Conservation (phyloP, 2,113 vertebrate species). For the Scartelaos histophorus region DNA sequence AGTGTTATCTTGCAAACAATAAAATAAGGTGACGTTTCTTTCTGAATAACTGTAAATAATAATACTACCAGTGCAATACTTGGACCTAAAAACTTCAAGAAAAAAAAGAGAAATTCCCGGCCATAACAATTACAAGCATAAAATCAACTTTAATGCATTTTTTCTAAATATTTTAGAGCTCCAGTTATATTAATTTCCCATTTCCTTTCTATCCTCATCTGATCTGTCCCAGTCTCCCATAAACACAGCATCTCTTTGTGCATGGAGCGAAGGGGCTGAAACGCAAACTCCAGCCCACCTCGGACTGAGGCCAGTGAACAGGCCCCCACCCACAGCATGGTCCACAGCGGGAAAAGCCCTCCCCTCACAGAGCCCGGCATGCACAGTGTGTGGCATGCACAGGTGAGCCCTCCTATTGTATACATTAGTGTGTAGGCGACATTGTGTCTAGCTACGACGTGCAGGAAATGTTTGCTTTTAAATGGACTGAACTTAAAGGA, state of each 20-base stretch:
- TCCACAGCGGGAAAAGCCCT: slow-evolving; percentile 41
- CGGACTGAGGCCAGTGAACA: slow-evolving; percentile 49
- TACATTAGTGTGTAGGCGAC: slow-evolving; percentile 13
- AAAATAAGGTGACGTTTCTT: too few relatives aligned
- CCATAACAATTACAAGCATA: neutral
- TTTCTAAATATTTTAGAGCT: neutral
- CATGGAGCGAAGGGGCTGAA: slow-evolving; percentile 40
- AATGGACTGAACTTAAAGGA: slow-evolving; percentile 2
- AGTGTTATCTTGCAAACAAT: too few relatives aligned
- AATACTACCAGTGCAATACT: too few relatives aligned
- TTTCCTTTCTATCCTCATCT: slow-evolving; percentile 24
- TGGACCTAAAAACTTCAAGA: too few relatives aligned
- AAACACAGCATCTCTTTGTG: slow-evolving; percentile 61
- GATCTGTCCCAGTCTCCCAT: slow-evolving; percentile 27
- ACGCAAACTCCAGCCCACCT: slow-evolving; percentile 67
- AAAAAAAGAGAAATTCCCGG: too few relatives aligned
- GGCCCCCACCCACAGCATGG: slow-evolving; percentile 37
- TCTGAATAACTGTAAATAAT: too few relatives aligned
- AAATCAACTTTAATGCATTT: neutral
- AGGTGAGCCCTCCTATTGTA: slow-evolving; percentile 21
- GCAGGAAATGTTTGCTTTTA: slow-evolving; percentile 9
- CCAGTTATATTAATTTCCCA: neutral
- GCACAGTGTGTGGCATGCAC: slow-evolving; percentile 17
- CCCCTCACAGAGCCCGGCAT: neutral
- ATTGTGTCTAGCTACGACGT: slow-evolving; percentile 23